Conservation (phyloP, 2,113 vertebrate genomes). For the Limnothrissa miodon region DNA sequence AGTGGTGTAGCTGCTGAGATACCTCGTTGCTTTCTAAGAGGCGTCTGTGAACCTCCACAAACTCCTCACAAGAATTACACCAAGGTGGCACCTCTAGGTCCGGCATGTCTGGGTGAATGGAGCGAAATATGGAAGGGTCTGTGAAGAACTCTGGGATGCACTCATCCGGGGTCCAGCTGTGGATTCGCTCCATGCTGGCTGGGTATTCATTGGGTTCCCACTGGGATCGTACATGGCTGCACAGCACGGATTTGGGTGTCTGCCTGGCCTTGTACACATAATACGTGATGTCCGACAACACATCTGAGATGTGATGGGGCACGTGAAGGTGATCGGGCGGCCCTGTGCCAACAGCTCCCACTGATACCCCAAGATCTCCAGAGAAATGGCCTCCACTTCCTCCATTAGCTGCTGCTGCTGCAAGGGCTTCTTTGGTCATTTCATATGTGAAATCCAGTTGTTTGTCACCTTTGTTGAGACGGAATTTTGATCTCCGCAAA, state of each 20-base stretch:
- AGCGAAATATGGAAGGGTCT: constrained; percentile 88
- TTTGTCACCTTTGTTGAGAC: constrained; percentile 98
- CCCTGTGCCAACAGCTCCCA: constrained; percentile 66
- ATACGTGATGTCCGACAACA: constrained; percentile 96
- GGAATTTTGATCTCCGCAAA: constrained; percentile 93
- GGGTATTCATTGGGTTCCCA: constrained; percentile 99
- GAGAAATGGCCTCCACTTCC: constrained; percentile 56
- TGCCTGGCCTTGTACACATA: constrained; percentile 96
- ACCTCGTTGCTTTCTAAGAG: constrained; percentile 92
- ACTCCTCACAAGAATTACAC: constrained; percentile 87
- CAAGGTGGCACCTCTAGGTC: constrained; percentile 93
- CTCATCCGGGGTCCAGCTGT: constrained; percentile 96
- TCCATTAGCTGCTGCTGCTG: constrained; percentile 73
- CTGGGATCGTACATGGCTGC: constrained; percentile 93
- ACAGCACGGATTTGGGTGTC: constrained; percentile 88
- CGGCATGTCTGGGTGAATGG: constrained; percentile 95
- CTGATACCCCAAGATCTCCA: constrained; percentile 62
- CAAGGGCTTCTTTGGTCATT: constrained; percentile 97
- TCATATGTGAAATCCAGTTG: constrained; percentile 98
- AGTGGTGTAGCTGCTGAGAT: constrained; percentile 91
- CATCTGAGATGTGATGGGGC: constrained; percentile 96
- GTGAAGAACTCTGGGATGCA: constrained; percentile 97
- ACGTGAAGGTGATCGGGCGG: constrained; percentile 89
- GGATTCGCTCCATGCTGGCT: constrained; percentile 96
- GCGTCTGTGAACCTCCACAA: constrained; percentile 81